Conservation (phyloP, 2,797 vertebrate species). For the Sebastes trivittatus region DNA sequence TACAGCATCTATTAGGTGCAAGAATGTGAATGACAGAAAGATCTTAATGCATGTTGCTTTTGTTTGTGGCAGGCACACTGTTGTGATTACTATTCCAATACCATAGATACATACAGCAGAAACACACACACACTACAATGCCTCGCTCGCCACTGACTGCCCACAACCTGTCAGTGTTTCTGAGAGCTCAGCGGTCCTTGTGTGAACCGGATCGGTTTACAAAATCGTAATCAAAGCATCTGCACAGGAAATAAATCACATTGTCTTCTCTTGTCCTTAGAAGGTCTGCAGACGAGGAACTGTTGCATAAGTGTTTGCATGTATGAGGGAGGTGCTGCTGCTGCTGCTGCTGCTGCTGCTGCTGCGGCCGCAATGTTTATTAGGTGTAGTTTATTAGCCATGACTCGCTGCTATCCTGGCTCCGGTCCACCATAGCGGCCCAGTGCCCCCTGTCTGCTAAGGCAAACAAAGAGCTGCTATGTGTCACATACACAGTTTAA, state of each 20-base stretch:
- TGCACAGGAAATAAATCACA: slow-evolving; percentile 35
- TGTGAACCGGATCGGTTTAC: slow-evolving; percentile 28
- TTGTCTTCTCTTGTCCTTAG: slow-evolving; percentile 66
- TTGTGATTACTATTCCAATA: not conserved
- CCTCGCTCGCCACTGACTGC: not conserved
- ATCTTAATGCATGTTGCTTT: not conserved
- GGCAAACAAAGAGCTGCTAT: slow-evolving; percentile 74
- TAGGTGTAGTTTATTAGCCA: slow-evolving; percentile 34
- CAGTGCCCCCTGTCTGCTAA: slow-evolving; percentile 56
- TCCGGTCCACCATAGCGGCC: slow-evolving; percentile 26
- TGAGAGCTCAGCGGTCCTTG: slow-evolving; percentile 15
- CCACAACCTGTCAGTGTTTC: not conserved
- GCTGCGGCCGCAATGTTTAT: slow-evolving; percentile 35
- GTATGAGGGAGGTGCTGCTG: slow-evolving; percentile 8
- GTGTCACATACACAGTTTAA: slow-evolving; percentile 54
- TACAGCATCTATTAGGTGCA: not conserved
- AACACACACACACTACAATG: not conserved
- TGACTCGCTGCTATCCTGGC: slow-evolving; percentile 14
- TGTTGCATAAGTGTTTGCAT: slow-evolving; percentile 20
- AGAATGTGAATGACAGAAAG: not conserved
- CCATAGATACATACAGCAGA: not conserved
- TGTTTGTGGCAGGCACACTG: not conserved
- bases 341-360: not conserved
- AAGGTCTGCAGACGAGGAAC: slow-evolving; percentile 54
- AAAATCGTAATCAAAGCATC: slow-evolving; percentile 17